phyloP scores from a whole-genome alignment of 2,888 invertebrate genomes.

The Diplolepis rosae region DNA sequence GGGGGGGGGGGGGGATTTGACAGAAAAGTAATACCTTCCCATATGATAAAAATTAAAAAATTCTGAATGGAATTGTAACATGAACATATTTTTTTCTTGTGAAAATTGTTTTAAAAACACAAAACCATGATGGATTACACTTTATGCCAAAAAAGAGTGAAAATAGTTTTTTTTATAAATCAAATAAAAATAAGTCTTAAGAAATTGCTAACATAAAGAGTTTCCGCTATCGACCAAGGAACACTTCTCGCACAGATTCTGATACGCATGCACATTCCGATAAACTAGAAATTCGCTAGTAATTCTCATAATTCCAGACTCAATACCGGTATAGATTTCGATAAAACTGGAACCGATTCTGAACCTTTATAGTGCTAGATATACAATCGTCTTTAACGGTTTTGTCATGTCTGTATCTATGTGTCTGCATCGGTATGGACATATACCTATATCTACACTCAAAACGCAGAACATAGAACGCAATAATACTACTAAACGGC shows the following conservation, averaged over 20 bases:
- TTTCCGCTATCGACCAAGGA: conserved; percentile 22
- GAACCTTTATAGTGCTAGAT: background rate
- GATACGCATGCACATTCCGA: conserved; percentile 19
- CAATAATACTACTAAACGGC: background rate
- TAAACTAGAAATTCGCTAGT: conserved; percentile 25
- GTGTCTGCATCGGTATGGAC: background rate
- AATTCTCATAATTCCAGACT: conserved; percentile 12
- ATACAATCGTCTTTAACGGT: conserved; percentile 16
- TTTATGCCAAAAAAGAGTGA: background rate
- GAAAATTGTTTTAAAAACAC: too few relatives aligned
- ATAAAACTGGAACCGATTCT: conserved; percentile 21
- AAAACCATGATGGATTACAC: too few relatives aligned
- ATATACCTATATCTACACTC: background rate
- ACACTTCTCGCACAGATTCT: background rate
- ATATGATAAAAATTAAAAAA: too few relatives aligned
- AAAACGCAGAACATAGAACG: background rate
- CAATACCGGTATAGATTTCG: conserved; percentile 1
- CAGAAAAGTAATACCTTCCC: too few relatives aligned
- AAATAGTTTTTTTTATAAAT: too few relatives aligned
- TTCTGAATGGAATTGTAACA: too few relatives aligned
- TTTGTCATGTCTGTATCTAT: background rate
- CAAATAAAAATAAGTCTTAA: conserved; percentile 6
- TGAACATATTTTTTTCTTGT: too few relatives aligned
- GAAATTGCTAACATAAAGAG: background rate
- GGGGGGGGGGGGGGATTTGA: too few relatives aligned